Percentiles rank a stretch among this genome's conserved stretches.
Evolutionary conservation across 2,888 invertebrate species (phyloP).

Genomic region (Melipona beecheii): DNA sequence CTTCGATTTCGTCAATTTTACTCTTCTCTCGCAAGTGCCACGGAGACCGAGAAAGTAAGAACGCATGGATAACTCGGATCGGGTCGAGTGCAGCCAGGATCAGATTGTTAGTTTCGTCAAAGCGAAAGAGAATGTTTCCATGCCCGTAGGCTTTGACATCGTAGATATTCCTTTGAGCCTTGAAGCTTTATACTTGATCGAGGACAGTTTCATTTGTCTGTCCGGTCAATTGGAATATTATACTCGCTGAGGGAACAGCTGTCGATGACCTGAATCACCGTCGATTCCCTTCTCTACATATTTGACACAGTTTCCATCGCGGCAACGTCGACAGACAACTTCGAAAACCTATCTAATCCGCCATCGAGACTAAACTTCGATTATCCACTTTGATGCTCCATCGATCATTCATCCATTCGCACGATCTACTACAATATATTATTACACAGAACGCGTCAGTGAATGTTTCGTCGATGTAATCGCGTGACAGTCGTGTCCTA

Average conservation of each 20-base stretch:
- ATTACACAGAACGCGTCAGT: no score
- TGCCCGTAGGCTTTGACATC: not conserved
- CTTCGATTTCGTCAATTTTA: no score
- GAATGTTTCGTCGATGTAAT: no score
- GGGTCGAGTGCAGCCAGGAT: constrained; percentile 1
- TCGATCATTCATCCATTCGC: not conserved
- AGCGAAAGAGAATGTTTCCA: not conserved
- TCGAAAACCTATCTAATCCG: not conserved
- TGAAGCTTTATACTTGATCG: constrained; percentile 1
- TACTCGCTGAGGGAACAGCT: not conserved
- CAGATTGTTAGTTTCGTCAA: not conserved
- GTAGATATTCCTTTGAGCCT: constrained; percentile 11
- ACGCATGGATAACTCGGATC: not conserved
- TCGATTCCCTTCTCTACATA: constrained; percentile 3
- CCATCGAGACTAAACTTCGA: not conserved
- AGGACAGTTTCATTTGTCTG: constrained; percentile 19
- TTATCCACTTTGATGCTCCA: not conserved
- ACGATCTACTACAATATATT: no score
- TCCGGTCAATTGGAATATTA: constrained; percentile 23
- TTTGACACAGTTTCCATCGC: constrained; percentile 9
- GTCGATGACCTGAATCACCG: constrained; percentile 24
- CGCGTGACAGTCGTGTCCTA: no score
- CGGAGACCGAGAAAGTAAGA: no score
- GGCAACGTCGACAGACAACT: constrained; percentile 1
- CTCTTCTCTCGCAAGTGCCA: not conserved